Conservation (phyloP, 2,888 invertebrate species). For the Chrysina gloriosa region DNA sequence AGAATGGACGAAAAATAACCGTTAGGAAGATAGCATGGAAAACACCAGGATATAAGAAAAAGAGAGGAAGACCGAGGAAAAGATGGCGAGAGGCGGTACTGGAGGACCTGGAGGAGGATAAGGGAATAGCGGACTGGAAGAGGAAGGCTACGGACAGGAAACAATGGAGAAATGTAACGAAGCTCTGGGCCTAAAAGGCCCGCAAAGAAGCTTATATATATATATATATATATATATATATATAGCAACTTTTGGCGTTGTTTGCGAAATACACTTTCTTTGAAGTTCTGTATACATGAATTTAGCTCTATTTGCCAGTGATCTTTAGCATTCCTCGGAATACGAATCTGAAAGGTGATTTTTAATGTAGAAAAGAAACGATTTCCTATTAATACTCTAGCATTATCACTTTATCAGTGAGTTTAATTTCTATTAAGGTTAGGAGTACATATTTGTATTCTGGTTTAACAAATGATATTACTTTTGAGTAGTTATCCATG, state of each 20-base stretch:
- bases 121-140: too few species aligned
- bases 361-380: conserved; percentile 38
- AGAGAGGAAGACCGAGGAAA: too few species aligned
- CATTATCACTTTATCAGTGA: conserved; percentile 48
- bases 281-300: conserved; percentile 50
- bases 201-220: too few species aligned
- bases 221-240: too few species aligned
- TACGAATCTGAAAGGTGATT: conserved; percentile 43
- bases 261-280: conserved; percentile 52
- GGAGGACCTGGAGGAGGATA: too few species aligned
- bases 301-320: conserved; percentile 55
- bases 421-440: conserved; percentile 46
- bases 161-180: too few species aligned
- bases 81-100: too few species aligned
- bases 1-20: too few species aligned
- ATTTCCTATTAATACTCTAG: conserved; percentile 45
- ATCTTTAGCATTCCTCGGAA: conserved; percentile 50
- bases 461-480: conserved; percentile 40
- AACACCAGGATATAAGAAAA: too few species aligned
- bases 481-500: conserved; percentile 27
- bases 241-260: conserved; percentile 52
- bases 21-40: too few species aligned
- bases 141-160: too few species aligned
- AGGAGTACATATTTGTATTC: conserved; percentile 41
- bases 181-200: too few species aligned